These are phyloP conservation scores for Babyrousa celebensis DNA, from an alignment of 2,797 vertebrate species.

Conservation along the genomic window DNA sequence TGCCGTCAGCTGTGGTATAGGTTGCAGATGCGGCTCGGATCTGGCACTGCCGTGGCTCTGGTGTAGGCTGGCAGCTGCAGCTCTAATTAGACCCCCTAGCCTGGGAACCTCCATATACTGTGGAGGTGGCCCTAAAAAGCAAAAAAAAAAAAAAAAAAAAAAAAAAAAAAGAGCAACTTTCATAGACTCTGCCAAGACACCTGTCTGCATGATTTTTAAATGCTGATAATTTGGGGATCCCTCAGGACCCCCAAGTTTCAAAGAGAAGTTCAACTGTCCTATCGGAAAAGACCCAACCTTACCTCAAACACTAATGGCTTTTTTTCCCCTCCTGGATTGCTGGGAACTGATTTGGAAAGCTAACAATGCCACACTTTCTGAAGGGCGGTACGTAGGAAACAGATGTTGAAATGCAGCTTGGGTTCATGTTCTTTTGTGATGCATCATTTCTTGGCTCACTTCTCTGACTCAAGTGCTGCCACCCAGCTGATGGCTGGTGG, in stretches of 20 bases:
- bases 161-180: background rate
- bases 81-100: too few species aligned
- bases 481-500: background rate
- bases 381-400: constrained; percentile 67
- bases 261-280: background rate
- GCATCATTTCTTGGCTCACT: constrained; percentile 74
- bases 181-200: background rate
- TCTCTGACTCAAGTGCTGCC: constrained; percentile 24
- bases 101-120: too few species aligned
- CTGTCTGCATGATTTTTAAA: background rate
- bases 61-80: too few species aligned
- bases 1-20: too few species aligned
- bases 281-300: background rate
- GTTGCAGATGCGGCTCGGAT: too few species aligned
- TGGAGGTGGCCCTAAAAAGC: too few species aligned
- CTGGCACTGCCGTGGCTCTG: too few species aligned
- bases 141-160: too few species aligned
- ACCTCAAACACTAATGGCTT: background rate
- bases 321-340: background rate
- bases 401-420: constrained; percentile 70
- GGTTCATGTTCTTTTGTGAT: constrained; percentile 63
- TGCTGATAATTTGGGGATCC: background rate
- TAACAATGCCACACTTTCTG: constrained; percentile 70
- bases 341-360: constrained; percentile 59
- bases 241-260: background rate